Evolutionary conservation across 2,888 invertebrate species (phyloP), one percentile per base, ranked within the genome.

Genomic region (Phengaris arion): DNA sequence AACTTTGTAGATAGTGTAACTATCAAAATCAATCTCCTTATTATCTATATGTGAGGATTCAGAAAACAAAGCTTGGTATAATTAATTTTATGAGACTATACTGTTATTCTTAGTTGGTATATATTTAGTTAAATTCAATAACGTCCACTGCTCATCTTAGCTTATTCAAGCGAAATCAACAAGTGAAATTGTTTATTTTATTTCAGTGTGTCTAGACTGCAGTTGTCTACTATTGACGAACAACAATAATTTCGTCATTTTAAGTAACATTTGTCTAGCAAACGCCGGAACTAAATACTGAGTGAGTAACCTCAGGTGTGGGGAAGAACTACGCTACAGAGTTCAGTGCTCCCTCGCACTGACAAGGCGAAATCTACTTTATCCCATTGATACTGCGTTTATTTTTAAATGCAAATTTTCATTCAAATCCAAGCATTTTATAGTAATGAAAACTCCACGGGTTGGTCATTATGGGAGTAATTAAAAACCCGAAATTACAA

Each of bases 261-360:
- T 12, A 72, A 69, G 72, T 22, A 72, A 72, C 51, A 72, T 54
- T 87, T 86, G 86, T 87, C 80, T 80, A 81, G 87, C 87, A 88
- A 87, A 87, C 85, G 86, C 85, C 83, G 85, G 86, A 90, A 88
- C 87, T 89, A 91, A 92, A 90, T 86, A 85, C 80, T 86, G 86
- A 89, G 90, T 87, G 88, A 89, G 89, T 89, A 89, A 89, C 87
- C 87, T 87, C 89, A 92, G 91, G 91, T 90, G 90, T 87, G 85
- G 88, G 87, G 85, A 87, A 86, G 85, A 85, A 85, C 88, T 88
- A 85, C 83, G 84, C 88, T 6, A 48, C 64, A 91, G 90, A 92
- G 92, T 92, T 92, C 92, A 92, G 85, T 92, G 92, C 89, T 90
- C 92, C 88, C 89, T 86, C 81, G 84, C 82, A 82, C 78, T 78